Evolutionary conservation across 2,797 vertebrate species (phyloP).

Genomic region (Poeciliopsis gracilis): DNA sequence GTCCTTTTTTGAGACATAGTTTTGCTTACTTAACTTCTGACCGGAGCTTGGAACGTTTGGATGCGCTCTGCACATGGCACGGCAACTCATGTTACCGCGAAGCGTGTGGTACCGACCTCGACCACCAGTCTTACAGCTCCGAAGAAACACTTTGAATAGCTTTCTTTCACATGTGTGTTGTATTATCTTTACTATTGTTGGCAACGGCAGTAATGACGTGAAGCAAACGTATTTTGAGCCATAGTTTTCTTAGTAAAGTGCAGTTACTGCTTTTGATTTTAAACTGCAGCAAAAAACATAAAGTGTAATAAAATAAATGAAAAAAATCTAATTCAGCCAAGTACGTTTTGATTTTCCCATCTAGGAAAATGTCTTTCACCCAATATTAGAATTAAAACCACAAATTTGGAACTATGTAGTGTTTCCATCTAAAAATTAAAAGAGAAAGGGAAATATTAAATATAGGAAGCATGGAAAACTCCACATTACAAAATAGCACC

Average conservation of each 20-base stretch:
- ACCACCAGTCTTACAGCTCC: background rate
- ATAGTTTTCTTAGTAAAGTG: background rate
- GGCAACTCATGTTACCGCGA: too few species aligned
- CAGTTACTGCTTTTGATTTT: background rate
- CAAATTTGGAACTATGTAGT: background rate
- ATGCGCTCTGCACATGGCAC: too few species aligned
- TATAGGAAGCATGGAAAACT: background rate
- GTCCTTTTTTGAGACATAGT: too few species aligned
- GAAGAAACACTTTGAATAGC: background rate
- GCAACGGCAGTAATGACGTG: background rate
- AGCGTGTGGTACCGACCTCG: too few species aligned
- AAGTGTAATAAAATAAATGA: background rate
- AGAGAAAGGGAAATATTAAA: background rate
- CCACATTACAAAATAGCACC: background rate
- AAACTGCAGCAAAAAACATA: background rate
- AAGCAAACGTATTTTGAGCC: background rate
- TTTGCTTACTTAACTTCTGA: too few species aligned
- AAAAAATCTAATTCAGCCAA: background rate
- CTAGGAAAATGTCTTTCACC: background rate
- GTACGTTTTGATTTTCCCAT: background rate
- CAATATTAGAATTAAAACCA: background rate
- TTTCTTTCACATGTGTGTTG: background rate
- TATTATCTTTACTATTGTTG: background rate
- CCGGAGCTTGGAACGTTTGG: too few species aligned
- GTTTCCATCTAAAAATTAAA: background rate